Percentiles rank a stretch among this genome's conserved stretches.
Evolutionary conservation across 2,113 vertebrate genomes (phyloP).

Genomic region (Cephalopterus ornatus): DNA sequence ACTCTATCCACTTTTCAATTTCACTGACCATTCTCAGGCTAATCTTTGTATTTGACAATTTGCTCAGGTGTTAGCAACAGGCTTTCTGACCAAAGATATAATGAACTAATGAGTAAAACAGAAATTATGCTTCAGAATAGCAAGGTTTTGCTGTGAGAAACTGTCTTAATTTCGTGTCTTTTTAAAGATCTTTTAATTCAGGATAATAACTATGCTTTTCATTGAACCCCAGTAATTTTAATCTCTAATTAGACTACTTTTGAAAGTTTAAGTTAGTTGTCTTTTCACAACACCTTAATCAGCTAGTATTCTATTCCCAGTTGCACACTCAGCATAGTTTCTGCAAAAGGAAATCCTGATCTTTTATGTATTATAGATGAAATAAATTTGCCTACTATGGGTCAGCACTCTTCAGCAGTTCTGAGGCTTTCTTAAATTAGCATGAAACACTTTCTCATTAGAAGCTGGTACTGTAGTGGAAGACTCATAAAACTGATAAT

Average conservation of each 20-base stretch:
- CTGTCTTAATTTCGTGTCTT: neutral
- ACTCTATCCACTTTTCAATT: neutral
- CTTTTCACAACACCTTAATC: neutral
- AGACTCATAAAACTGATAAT: neutral
- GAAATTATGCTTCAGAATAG: neutral
- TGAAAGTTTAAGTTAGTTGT: neutral
- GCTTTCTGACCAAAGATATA: neutral
- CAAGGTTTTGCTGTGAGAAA: neutral
- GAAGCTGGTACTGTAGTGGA: neutral
- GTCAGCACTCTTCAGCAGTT: neutral
- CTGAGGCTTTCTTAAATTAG: constrained; percentile 5
- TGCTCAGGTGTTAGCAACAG: neutral
- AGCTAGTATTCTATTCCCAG: neutral
- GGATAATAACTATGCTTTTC: neutral
- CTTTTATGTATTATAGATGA: constrained; percentile 58
- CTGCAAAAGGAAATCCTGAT: neutral
- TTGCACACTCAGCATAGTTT: neutral
- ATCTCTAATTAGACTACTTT: neutral
- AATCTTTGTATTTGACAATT: neutral
- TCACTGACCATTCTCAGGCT: neutral
- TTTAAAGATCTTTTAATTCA: neutral
- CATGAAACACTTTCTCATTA: neutral
- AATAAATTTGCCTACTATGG: neutral
- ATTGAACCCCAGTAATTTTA: neutral
- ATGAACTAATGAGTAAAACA: neutral